Evolutionary conservation across 1,140 invertebrate species (phyloP).

Genomic region (Halictus rubicundus): DNA sequence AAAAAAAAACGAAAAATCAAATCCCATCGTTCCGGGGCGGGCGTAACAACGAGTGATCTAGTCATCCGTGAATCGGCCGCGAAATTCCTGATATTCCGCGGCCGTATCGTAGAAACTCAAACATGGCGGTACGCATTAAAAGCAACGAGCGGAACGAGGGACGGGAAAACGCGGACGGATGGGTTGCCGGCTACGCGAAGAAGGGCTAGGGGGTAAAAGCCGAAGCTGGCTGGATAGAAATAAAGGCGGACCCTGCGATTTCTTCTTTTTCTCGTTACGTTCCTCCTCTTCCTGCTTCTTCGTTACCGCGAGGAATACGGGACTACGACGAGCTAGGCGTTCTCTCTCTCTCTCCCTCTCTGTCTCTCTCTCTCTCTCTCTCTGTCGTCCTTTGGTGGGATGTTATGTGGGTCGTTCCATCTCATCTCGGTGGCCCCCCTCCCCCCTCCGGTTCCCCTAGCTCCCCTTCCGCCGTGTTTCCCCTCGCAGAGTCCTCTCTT

Average conservation of each 20-base stretch:
- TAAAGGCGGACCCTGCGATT: conserved; percentile 8
- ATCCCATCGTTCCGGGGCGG: not conserved
- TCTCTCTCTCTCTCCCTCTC: conserved; percentile 9
- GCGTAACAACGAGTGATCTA: not conserved
- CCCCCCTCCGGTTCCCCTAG: too few species aligned
- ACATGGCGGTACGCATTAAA: conserved; percentile 17
- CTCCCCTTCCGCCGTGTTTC: too few species aligned
- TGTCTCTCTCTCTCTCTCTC: not conserved
- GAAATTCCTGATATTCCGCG: not conserved
- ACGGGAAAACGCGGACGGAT: not conserved
- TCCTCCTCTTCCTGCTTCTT: conserved; percentile 39
- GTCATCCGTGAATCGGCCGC: not conserved
- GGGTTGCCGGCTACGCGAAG: too few species aligned
- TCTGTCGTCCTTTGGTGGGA: conserved; percentile 44
- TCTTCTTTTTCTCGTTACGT: conserved; percentile 58
- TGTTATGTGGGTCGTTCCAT: conserved; percentile 67
- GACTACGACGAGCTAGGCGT: not conserved
- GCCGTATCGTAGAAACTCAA: conserved; percentile 1
- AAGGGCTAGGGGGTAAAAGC: not conserved
- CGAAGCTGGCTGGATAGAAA: not conserved
- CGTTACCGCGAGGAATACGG: conserved; percentile 43
- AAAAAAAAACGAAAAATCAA: not conserved
- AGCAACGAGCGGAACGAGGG: not conserved
- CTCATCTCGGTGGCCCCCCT: conserved; percentile 31
- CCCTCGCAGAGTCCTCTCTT: too few species aligned